Evolutionary conservation across 2,888 invertebrate species (phyloP).

Genomic region (Theristus sp.): DNA sequence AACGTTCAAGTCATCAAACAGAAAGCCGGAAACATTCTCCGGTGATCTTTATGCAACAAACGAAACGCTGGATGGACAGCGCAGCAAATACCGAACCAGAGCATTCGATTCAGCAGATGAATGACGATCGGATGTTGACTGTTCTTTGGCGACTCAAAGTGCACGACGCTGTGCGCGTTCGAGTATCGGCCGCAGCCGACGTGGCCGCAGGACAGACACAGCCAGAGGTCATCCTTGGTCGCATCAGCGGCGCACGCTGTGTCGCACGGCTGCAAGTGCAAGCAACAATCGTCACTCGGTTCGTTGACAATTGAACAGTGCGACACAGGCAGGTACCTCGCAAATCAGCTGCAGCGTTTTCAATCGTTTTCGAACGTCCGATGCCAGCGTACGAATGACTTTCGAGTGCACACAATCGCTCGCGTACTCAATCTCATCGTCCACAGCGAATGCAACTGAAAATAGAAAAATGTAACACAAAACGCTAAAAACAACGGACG

Average conservation of each 20-base stretch:
- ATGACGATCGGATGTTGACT: not conserved
- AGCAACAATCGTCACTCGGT: too few species aligned
- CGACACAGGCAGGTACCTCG: too few species aligned
- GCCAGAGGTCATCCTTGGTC: too few species aligned
- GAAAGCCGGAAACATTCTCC: too few species aligned
- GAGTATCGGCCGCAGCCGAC: not conserved
- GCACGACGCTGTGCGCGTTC: not conserved
- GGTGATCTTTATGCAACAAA: too few species aligned
- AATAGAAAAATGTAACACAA: too few species aligned
- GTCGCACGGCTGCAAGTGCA: too few species aligned
- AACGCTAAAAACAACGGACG: too few species aligned
- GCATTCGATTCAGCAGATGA: not conserved
- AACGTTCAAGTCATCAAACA: too few species aligned
- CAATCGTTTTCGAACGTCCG: not conserved
- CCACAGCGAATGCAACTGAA: too few species aligned
- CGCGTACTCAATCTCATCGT: not conserved
- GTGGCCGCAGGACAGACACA: slow-evolving; percentile 1
- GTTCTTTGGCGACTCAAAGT: not conserved
- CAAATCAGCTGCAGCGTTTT: not conserved
- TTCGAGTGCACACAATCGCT: not conserved
- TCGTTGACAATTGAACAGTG: too few species aligned
- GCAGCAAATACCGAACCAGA: not conserved
- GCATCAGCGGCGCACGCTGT: too few species aligned
- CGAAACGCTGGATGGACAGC: not conserved
- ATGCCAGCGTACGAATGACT: not conserved